Conservation (phyloP, 2,888 invertebrate genomes). For the Dinocampus coccinellae region DNA sequence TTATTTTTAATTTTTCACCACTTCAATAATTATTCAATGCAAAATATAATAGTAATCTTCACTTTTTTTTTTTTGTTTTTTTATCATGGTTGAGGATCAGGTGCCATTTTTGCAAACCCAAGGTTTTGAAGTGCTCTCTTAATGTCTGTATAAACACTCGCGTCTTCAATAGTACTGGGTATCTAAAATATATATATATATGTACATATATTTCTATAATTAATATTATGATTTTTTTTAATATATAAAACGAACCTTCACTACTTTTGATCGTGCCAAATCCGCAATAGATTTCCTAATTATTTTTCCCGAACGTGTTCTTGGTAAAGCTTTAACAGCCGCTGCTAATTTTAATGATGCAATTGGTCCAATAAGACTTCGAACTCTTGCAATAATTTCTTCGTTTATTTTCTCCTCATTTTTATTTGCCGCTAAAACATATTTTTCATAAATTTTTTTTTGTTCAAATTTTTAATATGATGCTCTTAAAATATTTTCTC, state of each 20-base stretch:
- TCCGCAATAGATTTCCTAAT: constrained; percentile 87
- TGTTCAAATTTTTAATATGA: background rate
- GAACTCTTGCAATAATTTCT: constrained; percentile 74
- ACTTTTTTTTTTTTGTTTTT: no score
- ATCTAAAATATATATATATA: no score
- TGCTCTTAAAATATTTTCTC: constrained; percentile 5
- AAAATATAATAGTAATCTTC: no score
- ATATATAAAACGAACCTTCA: constrained; percentile 73
- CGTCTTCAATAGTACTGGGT: constrained; percentile 89
- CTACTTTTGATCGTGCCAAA: constrained; percentile 83
- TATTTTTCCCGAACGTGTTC: constrained; percentile 89
- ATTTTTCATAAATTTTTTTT: constrained; percentile 3
- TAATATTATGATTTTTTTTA: no score
- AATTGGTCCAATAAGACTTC: constrained; percentile 85
- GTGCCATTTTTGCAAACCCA: constrained; percentile 81
- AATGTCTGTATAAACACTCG: constrained; percentile 84
- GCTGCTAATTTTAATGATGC: constrained; percentile 87
- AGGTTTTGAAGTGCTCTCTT: constrained; percentile 81
- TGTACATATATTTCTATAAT: no score
- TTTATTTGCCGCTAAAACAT: constrained; percentile 68
- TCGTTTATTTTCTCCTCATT: constrained; percentile 72
- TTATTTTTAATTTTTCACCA: background rate
- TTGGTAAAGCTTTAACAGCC: constrained; percentile 84
- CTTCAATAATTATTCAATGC: no score
- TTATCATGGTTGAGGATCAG: constrained; percentile 65